Conservation (phyloP, 2,797 vertebrate genomes). For the Cuniculus paca region DNA sequence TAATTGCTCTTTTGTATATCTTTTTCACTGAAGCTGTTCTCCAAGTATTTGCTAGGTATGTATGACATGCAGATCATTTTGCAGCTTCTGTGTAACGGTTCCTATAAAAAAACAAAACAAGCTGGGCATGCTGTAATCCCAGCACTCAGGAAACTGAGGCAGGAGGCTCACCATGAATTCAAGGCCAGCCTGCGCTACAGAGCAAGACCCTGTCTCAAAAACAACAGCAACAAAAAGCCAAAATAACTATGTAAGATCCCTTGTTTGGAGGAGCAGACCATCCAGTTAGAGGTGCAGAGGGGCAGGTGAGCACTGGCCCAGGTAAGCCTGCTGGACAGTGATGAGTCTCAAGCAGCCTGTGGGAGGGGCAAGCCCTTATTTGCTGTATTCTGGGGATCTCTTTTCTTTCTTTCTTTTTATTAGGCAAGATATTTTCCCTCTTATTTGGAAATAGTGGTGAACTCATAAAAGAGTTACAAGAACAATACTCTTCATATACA, state of each 20-base stretch:
- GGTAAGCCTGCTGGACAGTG: not conserved
- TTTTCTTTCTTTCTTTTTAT: not conserved
- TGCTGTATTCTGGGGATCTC: not conserved
- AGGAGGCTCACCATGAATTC: too few relatives aligned
- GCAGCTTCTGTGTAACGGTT: slow-evolving; percentile 2
- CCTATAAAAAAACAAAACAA: not conserved
- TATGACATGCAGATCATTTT: slow-evolving; percentile 7
- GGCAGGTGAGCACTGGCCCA: not conserved
- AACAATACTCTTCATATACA: not conserved
- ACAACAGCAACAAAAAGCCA: not conserved
- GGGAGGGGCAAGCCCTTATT: not conserved
- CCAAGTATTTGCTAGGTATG: not conserved
- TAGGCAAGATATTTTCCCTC: not conserved
- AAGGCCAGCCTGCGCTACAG: not conserved
- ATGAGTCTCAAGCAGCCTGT: not conserved
- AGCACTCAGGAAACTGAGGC: too few relatives aligned
- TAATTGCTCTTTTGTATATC: slow-evolving; percentile 11
- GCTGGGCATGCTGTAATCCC: not conserved
- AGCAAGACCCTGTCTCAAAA: not conserved
- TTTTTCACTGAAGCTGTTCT: not conserved
- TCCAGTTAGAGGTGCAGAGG: not conserved
- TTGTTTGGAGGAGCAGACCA: not conserved
- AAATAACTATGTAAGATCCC: not conserved
- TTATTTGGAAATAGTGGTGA: not conserved
- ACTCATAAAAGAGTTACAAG: not conserved